Evolutionary conservation across 2,888 invertebrate species (phyloP).

Genomic region (Mimas tiliae): DNA sequence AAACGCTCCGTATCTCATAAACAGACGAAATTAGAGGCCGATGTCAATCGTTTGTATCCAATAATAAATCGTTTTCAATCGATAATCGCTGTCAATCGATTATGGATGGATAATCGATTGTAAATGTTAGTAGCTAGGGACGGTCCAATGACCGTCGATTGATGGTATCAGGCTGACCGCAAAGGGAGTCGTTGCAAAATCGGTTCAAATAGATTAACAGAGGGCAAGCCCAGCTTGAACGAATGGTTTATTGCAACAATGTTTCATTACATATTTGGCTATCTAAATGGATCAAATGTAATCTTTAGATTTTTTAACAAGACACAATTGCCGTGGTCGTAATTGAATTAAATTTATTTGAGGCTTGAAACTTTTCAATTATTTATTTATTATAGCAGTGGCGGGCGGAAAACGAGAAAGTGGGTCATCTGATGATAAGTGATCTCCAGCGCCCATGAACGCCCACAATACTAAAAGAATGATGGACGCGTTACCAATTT

Average conservation of each 20-base stretch:
- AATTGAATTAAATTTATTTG: background rate
- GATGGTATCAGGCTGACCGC: constrained; percentile 21
- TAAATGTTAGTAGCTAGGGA: constrained; percentile 21
- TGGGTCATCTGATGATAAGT: no score
- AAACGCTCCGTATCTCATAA: constrained; percentile 16
- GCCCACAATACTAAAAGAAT: no score
- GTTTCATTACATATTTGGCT: constrained; percentile 23
- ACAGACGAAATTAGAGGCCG: constrained; percentile 22
- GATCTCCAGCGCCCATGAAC: no score
- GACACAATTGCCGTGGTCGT: background rate
- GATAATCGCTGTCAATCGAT: constrained; percentile 21
- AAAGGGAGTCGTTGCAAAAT: constrained; percentile 24
- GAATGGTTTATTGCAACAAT: constrained; percentile 6
- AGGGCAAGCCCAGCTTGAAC: constrained; percentile 2
- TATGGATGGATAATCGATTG: constrained; percentile 22
- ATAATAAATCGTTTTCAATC: constrained; percentile 19
- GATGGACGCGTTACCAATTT: no score
- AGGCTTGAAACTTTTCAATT: background rate
- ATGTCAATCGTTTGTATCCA: constrained; percentile 18
- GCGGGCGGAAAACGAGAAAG: no score
- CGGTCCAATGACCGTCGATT: constrained; percentile 22
- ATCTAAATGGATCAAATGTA: constrained; percentile 22
- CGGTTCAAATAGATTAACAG: constrained; percentile 19
- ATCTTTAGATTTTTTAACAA: constrained; percentile 11
- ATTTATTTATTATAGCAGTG: no score